phyloP scores from a whole-genome alignment of 2,888 invertebrate species.

The Helicoverpa assulta region DNA sequence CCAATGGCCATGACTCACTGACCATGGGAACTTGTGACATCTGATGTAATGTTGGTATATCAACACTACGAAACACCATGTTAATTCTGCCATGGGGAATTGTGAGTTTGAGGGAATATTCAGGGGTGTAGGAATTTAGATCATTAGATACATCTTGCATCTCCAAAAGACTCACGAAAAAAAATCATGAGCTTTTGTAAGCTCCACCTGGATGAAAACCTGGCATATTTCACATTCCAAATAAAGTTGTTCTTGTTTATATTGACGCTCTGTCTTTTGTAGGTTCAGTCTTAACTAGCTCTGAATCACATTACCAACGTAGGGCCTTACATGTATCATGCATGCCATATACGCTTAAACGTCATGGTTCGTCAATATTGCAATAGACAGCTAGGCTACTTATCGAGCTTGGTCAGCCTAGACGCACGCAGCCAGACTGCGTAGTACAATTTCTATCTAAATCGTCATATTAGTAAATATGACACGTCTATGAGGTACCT shows the following conservation, averaged over 20 bases:
- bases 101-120: not conserved
- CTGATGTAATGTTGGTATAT: constrained; percentile 44
- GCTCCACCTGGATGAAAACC: too few species aligned
- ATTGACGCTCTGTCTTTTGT: too few species aligned
- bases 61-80: constrained; percentile 11
- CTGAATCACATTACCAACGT: not conserved
- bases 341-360: constrained; percentile 1
- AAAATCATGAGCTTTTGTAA: too few species aligned
- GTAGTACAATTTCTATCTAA: constrained; percentile 19
- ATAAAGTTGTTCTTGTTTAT: too few species aligned
- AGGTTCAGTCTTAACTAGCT: too few species aligned
- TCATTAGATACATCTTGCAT: too few species aligned
- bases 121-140: not conserved
- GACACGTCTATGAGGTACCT: constrained; percentile 19
- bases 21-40: constrained; percentile 39
- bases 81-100: not conserved
- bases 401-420: constrained; percentile 11
- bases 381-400: constrained; percentile 36
- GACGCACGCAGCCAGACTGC: constrained; percentile 30
- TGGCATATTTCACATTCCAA: too few species aligned
- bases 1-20: constrained; percentile 31
- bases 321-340: too few species aligned
- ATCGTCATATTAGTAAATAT: constrained; percentile 17
- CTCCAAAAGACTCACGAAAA: too few species aligned
- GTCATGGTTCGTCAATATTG: constrained; percentile 23